Percentiles rank a stretch among this genome's conserved stretches.
Evolutionary conservation across 2,888 invertebrate genomes (phyloP).

Genomic region (Heliconius aoede): DNA sequence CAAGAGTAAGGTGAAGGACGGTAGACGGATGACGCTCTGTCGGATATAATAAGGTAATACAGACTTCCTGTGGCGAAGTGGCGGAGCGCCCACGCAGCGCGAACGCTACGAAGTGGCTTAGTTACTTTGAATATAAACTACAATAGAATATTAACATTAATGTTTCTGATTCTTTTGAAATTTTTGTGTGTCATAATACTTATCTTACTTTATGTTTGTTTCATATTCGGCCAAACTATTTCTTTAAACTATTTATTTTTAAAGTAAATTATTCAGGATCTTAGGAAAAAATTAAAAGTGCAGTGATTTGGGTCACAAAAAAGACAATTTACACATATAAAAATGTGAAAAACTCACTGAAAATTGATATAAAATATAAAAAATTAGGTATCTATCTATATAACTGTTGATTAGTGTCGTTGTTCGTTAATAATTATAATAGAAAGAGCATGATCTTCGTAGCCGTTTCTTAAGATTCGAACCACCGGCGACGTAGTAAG

Average conservation of each 20-base stretch:
- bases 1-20: constrained; percentile 53
- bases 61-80: constrained; percentile 72
- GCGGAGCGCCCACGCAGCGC: constrained; percentile 56
- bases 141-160: too few species aligned
- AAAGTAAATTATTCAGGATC: neutral
- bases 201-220: neutral
- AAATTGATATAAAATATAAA: neutral
- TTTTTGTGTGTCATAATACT: neutral
- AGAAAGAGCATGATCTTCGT: neutral
- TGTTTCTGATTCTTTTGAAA: neutral
- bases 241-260: too few species aligned
- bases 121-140: neutral
- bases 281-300: neutral
- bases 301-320: neutral
- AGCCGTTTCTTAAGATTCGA: neutral
- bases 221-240: too few species aligned
- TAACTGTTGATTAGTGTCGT: neutral
- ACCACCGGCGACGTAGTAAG: neutral
- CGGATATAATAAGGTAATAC: constrained; percentile 79
- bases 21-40: constrained; percentile 66
- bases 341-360: neutral
- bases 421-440: neutral
- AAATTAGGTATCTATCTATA: too few species aligned
- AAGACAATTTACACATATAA: neutral
- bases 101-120: constrained; percentile 21